Evolutionary conservation across 2,113 vertebrate genomes (phyloP).

Genomic region (Phainopepla nitens): DNA sequence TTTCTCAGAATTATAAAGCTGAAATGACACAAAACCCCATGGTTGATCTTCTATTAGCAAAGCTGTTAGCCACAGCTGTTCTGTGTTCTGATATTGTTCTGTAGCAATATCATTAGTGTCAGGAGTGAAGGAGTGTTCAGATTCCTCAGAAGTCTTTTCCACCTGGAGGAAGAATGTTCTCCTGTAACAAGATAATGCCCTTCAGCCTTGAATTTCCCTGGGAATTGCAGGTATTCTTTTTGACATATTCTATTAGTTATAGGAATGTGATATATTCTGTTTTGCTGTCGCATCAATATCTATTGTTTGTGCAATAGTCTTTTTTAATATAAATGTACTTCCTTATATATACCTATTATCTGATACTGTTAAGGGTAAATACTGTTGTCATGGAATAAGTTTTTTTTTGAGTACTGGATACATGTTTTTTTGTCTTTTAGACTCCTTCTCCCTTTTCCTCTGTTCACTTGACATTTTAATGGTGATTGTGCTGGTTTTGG

Average conservation of each 20-base stretch:
- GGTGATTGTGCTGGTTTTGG: not conserved
- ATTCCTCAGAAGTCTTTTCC: not conserved
- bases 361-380: not conserved
- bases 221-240: not conserved
- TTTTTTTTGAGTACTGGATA: not conserved
- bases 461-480: not conserved
- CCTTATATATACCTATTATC: not conserved
- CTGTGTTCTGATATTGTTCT: too few species aligned
- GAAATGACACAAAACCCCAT: not conserved
- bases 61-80: not conserved
- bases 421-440: not conserved
- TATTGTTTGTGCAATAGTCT: not conserved
- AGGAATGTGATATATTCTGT: not conserved
- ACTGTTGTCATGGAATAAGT: not conserved
- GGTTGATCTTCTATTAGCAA: not conserved
- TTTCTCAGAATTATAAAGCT: not conserved
- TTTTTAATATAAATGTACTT: not conserved
- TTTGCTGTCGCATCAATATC: not conserved
- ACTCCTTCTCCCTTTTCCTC: not conserved
- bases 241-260: not conserved
- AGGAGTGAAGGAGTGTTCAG: not conserved
- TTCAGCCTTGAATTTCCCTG: not conserved
- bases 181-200: not conserved
- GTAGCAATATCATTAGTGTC: not conserved
- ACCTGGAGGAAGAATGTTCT: not conserved